These are phyloP conservation scores for Pomacea maculata DNA, from an alignment of 1,140 invertebrate species.

Conservation along the genomic window DNA sequence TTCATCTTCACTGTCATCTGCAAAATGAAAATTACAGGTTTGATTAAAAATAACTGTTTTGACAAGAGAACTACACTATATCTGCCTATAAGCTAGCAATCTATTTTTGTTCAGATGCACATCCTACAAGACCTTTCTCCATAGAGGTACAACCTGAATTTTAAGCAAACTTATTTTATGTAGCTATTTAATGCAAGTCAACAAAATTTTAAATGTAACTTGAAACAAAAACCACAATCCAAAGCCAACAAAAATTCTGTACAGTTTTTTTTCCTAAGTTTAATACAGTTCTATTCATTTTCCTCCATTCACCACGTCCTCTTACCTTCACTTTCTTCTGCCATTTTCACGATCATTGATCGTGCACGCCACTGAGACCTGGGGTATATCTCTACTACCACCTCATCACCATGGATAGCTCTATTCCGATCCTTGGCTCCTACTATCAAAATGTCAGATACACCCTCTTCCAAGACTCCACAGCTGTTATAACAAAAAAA, in stretches of 20 bases:
- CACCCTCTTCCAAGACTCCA: constrained; percentile 34
- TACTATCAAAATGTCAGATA: constrained; percentile 81
- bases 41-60: no score
- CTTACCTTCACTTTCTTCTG: constrained; percentile 33
- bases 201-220: no score
- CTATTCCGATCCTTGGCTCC: constrained; percentile 87
- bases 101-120: no score
- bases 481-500: constrained; percentile 25
- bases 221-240: neutral
- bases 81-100: no score
- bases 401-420: constrained; percentile 92
- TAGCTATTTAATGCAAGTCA: no score
- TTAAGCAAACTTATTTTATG: no score
- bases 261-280: neutral
- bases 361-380: constrained; percentile 90
- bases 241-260: neutral
- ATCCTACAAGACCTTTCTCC: no score
- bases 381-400: constrained; percentile 89
- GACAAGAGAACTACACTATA: no score
- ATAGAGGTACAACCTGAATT: no score
- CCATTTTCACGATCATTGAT: constrained; percentile 66
- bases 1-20: constrained; percentile 15
- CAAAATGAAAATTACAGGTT: no score
- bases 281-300: constrained; percentile 1
- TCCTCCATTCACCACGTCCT: neutral